phyloP scores from a whole-genome alignment of 2,888 invertebrate genomes.

The Epinotia bilunana region DNA sequence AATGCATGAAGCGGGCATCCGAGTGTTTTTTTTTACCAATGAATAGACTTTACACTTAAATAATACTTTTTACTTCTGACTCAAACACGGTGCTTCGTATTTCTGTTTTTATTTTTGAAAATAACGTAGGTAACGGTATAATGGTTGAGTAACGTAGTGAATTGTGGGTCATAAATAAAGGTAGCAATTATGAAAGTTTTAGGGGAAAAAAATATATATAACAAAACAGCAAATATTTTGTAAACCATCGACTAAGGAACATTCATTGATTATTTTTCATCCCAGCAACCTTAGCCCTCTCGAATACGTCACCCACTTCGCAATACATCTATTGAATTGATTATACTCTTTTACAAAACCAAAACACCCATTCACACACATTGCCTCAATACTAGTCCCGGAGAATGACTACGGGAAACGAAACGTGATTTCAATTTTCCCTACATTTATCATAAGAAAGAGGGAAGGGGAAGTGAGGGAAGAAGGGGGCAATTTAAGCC shows the following conservation, averaged over 20 bases:
- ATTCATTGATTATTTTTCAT: constrained; percentile 34
- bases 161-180: too few relatives aligned
- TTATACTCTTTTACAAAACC: constrained; percentile 54
- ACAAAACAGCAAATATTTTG: neutral
- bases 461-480: constrained; percentile 46
- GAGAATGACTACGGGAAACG: constrained; percentile 63
- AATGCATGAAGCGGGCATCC: too few relatives aligned
- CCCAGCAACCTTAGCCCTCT: constrained; percentile 42
- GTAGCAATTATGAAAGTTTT: too few relatives aligned
- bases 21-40: too few relatives aligned
- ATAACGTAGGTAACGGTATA: too few relatives aligned
- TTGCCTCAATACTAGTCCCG: constrained; percentile 53
- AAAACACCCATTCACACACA: constrained; percentile 61
- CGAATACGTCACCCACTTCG: constrained; percentile 50
- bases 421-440: constrained; percentile 74
- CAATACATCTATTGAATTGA: constrained; percentile 60
- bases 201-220: neutral
- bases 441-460: constrained; percentile 71
- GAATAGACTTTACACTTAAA: too few relatives aligned
- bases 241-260: neutral
- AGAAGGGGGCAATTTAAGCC: constrained; percentile 66
- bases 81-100: too few relatives aligned
- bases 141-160: too few relatives aligned
- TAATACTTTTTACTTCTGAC: too few relatives aligned
- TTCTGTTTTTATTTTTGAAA: neutral